phyloP scores from a whole-genome alignment of 2,113 vertebrate genomes.

The Peucedramus taeniatus region DNA sequence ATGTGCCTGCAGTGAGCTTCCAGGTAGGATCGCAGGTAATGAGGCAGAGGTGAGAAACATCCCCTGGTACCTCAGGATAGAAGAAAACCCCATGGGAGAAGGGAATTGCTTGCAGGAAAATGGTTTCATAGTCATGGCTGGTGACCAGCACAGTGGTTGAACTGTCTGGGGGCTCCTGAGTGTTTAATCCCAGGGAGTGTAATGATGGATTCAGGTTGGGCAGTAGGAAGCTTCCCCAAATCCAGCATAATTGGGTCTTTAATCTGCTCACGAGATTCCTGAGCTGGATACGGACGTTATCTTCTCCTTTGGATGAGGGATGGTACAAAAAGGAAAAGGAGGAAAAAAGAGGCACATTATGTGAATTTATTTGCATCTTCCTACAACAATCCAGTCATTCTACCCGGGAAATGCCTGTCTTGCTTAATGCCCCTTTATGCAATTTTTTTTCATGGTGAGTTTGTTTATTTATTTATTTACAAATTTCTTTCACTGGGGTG shows the following conservation, averaged over 20 bases:
- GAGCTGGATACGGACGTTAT: background rate
- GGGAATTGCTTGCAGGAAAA: background rate
- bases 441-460: background rate
- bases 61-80: background rate
- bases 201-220: background rate
- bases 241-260: background rate
- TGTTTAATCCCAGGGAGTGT: background rate
- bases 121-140: accelerated
- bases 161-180: background rate
- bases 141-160: background rate
- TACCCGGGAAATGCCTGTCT: background rate
- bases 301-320: background rate
- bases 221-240: background rate
- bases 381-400: slow-evolving; percentile 41
- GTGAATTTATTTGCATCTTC: slow-evolving; percentile 42
- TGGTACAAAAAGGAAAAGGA: background rate
- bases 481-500: background rate
- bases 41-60: background rate
- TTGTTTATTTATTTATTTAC: background rate
- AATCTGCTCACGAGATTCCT: background rate
- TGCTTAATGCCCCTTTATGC: slow-evolving; percentile 15
- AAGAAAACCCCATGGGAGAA: background rate
- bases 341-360: background rate
- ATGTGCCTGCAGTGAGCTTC: background rate
- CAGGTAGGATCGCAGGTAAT: accelerated